Evolutionary conservation across 2,797 vertebrate species (phyloP), one percentile per base, ranked within the genome.

Genomic region (Buceros bicornis): DNA sequence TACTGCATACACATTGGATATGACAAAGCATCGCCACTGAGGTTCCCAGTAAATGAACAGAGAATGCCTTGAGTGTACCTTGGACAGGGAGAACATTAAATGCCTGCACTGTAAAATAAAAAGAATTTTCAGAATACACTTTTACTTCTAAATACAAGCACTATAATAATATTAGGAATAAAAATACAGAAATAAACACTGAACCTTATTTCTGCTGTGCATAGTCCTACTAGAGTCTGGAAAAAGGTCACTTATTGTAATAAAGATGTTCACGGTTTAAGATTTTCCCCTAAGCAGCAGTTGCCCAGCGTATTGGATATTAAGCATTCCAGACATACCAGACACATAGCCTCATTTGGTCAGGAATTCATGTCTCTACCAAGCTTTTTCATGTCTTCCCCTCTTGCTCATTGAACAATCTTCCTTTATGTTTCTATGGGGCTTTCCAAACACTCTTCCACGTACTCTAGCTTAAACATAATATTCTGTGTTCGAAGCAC

Each of bases 261-360:
- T 84, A 93, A 90, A 82, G 77, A 87, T 89, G 42, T 76, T 89
- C 70, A 47, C 0, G 1, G 20, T 80, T 84, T 88, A 73, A 93
- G 85, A 66, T 66, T n/a, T 82, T 96, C 90, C 89, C 76, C 82
- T 79, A 57, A 93, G 76, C 62, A 91, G 89, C 80, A 47, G 70
- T 90, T 88, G 89, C 56, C 40, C 70, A 43, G 51, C 43, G 33
- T 47, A 60, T 64, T 90, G 85, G 83, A 77, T 84, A 93, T 94
- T 89, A 95, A 94, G 56, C 66, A 82, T 96, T 93, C 87, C 3
- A 4, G 82, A 70, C 82, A 79, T 93, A 91, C 65, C 80, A 96
- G 91, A 93, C 64, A 60, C 29, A 35, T 19, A 29, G 29, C 21
- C 45, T 95, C 90, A 93, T 87, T 95, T 0, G 1, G 48, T 82